phyloP scores from a whole-genome alignment of 2,797 vertebrate genomes.

The Gallinago stenura region DNA sequence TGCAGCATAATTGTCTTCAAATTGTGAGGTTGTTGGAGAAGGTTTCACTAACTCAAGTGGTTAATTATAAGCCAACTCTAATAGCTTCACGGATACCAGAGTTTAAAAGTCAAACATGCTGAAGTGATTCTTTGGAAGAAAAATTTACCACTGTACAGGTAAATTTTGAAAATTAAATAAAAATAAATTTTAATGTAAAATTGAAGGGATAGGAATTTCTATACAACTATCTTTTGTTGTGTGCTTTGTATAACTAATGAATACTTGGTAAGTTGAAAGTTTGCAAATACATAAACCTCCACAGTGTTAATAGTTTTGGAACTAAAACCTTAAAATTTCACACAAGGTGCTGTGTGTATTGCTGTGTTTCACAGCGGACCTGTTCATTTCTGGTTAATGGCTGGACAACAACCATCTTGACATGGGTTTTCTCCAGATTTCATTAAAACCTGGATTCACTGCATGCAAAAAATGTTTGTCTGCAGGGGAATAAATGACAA shows the following conservation, averaged over 20 bases:
- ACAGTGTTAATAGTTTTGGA: neutral
- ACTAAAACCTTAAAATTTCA: neutral
- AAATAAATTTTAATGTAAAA: neutral
- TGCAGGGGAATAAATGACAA: neutral
- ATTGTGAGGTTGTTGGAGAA: neutral
- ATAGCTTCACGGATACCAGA: neutral
- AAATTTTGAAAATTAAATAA: neutral
- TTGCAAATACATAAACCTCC: neutral
- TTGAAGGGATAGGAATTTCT: neutral
- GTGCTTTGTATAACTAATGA: neutral
- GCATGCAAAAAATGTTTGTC: neutral
- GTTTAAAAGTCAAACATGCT: neutral
- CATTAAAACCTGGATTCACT: neutral
- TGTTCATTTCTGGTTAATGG: rapidly evolving
- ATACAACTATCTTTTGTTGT: neutral
- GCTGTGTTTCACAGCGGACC: neutral
- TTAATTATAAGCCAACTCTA: neutral
- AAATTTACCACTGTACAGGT: neutral
- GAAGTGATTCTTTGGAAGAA: neutral
- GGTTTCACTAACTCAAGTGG: neutral
- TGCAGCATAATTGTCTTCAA: neutral
- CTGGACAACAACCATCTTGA: neutral
- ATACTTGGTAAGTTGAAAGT: neutral
- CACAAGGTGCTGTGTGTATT: rapidly evolving
- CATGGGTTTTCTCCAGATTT: neutral